Evolutionary conservation across 2,113 vertebrate genomes (phyloP).

Genomic region (Actinemys pallida): DNA sequence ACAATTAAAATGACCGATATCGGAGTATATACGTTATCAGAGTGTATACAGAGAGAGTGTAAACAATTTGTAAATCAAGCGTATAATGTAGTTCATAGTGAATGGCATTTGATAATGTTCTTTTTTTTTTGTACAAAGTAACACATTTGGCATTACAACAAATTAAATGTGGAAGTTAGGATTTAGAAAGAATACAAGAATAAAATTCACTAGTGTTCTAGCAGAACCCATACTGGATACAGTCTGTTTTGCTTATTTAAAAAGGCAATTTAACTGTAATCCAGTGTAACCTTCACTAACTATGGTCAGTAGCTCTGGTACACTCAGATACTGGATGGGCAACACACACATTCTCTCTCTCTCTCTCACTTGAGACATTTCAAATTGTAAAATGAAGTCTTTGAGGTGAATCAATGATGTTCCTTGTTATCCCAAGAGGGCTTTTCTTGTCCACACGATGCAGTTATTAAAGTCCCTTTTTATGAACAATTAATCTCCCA

Average conservation of each 20-base stretch:
- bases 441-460: not conserved
- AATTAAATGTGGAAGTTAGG: not conserved
- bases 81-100: not conserved
- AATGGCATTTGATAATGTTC: not conserved
- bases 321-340: not conserved
- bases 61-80: not conserved
- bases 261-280: not conserved
- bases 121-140: not conserved
- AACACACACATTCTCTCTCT: not conserved
- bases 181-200: not conserved
- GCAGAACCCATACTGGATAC: not conserved
- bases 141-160: not conserved
- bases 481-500: conserved; percentile 3
- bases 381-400: not conserved
- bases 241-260: not conserved
- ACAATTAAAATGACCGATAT: no score
- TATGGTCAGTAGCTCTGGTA: not conserved
- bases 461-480: conserved; percentile 1
- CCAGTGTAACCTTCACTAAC: not conserved
- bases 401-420: not conserved
- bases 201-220: not conserved
- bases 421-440: not conserved
- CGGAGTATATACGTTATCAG: no score
- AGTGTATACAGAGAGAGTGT: not conserved
- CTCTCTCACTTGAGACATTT: not conserved